Percentiles rank a stretch among this genome's conserved stretches.
phyloP scores from a whole-genome alignment of 2,797 vertebrate genomes.

The Simalia tracyae region DNA sequence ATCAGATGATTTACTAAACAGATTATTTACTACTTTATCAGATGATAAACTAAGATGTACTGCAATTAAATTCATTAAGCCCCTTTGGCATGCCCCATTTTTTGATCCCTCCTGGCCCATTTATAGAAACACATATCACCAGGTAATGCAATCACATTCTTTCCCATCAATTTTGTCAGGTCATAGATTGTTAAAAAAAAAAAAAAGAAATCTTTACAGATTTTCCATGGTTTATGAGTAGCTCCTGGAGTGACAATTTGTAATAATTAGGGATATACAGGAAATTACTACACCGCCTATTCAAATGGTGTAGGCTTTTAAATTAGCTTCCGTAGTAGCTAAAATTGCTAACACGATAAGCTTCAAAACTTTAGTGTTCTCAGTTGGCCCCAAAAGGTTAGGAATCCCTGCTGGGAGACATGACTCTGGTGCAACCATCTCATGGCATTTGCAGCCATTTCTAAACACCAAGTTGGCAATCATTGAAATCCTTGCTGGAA shows the following conservation, averaged over 20 bases:
- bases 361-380: neutral
- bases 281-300: neutral
- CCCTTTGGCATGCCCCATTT: neutral
- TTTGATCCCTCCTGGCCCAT: neutral
- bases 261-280: slow-evolving; percentile 6
- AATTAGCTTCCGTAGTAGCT: neutral
- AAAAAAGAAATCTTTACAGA: neutral
- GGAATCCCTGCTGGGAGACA: neutral
- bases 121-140: neutral
- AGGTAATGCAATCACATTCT: neutral
- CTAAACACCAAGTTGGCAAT: neutral
- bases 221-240: neutral
- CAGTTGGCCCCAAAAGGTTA: neutral
- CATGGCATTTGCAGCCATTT: neutral
- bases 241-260: neutral
- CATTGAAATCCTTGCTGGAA: neutral
- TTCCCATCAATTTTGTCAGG: neutral
- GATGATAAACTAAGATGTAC: neutral
- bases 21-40: too few species aligned
- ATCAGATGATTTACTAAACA: neutral
- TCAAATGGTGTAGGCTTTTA: neutral
- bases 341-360: neutral
- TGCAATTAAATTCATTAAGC: neutral
- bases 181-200: neutral
- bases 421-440: neutral